Base-by-base conservation (phyloP, 2,113 vertebrate species). In the Cyrtonyx montezumae region DNA sequence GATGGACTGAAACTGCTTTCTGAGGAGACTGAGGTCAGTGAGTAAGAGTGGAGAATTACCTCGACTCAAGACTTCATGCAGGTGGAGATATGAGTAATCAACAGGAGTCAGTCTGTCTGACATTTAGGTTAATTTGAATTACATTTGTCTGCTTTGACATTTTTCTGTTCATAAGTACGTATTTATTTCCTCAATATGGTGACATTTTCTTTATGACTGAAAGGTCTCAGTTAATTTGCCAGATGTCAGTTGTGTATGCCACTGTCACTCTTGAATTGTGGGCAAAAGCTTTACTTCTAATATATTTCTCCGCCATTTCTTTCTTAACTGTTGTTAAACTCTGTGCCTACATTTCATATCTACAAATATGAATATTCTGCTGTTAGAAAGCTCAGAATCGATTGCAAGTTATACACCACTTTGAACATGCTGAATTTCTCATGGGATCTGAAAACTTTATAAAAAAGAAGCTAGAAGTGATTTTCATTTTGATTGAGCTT, bases 151-250 rank as follows among this genome's bases (percentile, higher is more conserved):
- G 11, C 49, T 94, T 62, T 55, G 79, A 66, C 19, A 46, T 94
- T 92, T 84, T 93, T 90, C 46, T 80, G 36, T 11, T 67, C 20
- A 4, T 73, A 77, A 89, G 45, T 81, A 55, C 40, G 10, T 91
- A 67, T 70, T 93, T 89, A 58, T 84, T 95, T 62, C 68, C 51
- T 77, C 58, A 82, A 42, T 37, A 46, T 26, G 66, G 15, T 94
- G 68, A 91, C 75, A 37, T 89, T 89, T 94, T 81, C 36, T 68
- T 86, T 79, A 59, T 69, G 28, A 51, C 62, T 77, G 61, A 84
- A 82, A 71, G 42, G 12, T 77, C 59, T 81, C 25, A 45, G 36
- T 25, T 88, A 74, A 89, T 87, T 84, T 92, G 3, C 40, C 28
- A 87, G 77, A 56, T 92, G 34, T 71, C 68, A 53, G 40, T 79